phyloP scores from a whole-genome alignment of 2,797 vertebrate species.

The Gallinago nigripennis region DNA sequence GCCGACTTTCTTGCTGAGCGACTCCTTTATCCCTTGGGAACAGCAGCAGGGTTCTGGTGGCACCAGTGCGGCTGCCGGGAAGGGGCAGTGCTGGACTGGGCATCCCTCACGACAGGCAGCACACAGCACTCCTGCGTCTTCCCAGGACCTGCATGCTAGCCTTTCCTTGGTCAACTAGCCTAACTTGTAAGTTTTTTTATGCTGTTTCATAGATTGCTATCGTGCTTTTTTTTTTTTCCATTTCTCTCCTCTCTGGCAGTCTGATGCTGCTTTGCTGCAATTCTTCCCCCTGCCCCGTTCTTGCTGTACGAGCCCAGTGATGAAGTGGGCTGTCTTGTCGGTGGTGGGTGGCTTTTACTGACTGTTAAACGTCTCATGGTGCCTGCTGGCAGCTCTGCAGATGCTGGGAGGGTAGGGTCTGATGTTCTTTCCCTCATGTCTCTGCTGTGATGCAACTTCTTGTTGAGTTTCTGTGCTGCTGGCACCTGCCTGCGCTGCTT shows the following conservation, averaged over 20 bases:
- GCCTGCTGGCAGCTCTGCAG: background rate
- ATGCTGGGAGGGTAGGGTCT: background rate
- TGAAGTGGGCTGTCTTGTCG: background rate
- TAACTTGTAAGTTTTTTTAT: background rate
- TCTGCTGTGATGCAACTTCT: slow-evolving; percentile 14
- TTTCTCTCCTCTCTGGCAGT: background rate
- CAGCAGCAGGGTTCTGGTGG: background rate
- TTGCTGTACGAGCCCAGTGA: background rate
- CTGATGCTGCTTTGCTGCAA: background rate
- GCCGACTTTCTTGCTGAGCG: slow-evolving; percentile 16
- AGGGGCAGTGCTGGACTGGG: background rate
- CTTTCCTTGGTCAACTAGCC: background rate
- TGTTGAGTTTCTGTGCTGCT: background rate
- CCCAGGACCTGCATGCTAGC: background rate
- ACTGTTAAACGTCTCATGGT: background rate
- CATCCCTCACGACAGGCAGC: background rate
- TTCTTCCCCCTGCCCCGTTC: background rate
- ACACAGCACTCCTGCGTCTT: background rate
- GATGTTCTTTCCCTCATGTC: background rate
- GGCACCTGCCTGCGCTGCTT: slow-evolving; percentile 5
- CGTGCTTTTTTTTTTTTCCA: background rate
- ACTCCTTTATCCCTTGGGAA: background rate
- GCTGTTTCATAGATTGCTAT: background rate
- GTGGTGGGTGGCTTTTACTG: background rate
- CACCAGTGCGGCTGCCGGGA: background rate